Evolutionary conservation across 2,888 invertebrate genomes (phyloP).

Genomic region (Campoletis raptor): DNA sequence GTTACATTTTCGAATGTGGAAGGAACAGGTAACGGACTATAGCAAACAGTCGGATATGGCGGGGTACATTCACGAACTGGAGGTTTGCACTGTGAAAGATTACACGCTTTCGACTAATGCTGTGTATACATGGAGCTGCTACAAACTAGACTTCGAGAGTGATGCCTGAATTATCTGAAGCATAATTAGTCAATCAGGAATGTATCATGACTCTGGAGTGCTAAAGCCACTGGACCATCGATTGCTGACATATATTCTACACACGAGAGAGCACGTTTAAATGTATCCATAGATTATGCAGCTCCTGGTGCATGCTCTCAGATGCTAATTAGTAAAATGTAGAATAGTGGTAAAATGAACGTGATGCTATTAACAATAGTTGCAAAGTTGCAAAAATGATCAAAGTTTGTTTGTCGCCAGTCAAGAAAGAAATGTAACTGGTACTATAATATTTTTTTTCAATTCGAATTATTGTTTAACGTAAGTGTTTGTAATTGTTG

Average conservation of each 20-base stretch:
- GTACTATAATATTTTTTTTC: background rate
- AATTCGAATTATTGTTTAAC: background rate
- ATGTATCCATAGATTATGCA: constrained; percentile 6
- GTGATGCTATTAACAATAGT: background rate
- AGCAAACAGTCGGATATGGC: constrained; percentile 21
- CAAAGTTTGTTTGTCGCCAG: too few species aligned
- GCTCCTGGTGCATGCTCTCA: constrained; percentile 7
- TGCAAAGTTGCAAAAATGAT: background rate
- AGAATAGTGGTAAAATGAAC: constrained; percentile 5
- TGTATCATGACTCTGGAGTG: constrained; percentile 53
- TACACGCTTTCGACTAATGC: constrained; percentile 68
- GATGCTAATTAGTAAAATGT: constrained; percentile 22
- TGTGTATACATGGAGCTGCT: constrained; percentile 58
- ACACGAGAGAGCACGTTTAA: background rate
- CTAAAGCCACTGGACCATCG: constrained; percentile 17
- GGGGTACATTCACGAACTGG: constrained; percentile 31
- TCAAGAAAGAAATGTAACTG: background rate
- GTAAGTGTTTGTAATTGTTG: background rate
- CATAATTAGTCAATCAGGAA: constrained; percentile 68
- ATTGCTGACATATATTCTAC: constrained; percentile 7
- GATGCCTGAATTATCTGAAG: constrained; percentile 67
- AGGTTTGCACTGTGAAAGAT: constrained; percentile 68
- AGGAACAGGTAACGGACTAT: constrained; percentile 13
- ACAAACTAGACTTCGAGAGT: constrained; percentile 23
- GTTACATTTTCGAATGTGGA: constrained; percentile 21